These are phyloP conservation scores for Psylliodes chrysocephalus DNA, from an alignment of 2,888 invertebrate species.

Conservation along the genomic window DNA sequence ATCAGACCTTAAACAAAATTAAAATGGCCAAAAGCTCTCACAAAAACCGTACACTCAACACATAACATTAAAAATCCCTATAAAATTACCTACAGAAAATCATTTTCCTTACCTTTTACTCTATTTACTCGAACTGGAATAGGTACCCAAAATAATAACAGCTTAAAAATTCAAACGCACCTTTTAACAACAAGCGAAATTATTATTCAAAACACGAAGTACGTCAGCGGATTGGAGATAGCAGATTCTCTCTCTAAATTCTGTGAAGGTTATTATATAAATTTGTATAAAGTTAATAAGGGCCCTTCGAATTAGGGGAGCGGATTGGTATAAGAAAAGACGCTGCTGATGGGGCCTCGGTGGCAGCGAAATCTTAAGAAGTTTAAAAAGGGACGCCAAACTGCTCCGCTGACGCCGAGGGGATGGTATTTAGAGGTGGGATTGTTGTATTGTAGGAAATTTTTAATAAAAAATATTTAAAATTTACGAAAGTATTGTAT, in stretches of 20 bases:
- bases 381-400: slow-evolving; percentile 36
- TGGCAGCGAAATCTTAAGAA: slow-evolving; percentile 36
- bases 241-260: slow-evolving; percentile 37
- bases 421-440: slow-evolving; percentile 20
- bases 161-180: background rate
- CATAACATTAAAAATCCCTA: background rate
- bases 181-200: slow-evolving; percentile 7
- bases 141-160: no score
- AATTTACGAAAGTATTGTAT: no score
- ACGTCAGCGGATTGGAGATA: slow-evolving; percentile 30
- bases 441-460: no score
- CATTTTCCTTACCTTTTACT: background rate
- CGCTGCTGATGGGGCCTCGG: slow-evolving; percentile 18
- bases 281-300: slow-evolving; percentile 47
- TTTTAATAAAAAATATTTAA: no score
- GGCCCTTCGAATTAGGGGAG: slow-evolving; percentile 37
- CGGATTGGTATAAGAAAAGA: slow-evolving; percentile 22
- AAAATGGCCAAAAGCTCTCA: background rate
- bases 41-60: no score
- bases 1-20: no score
- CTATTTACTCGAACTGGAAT: background rate
- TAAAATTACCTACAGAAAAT: background rate
- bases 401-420: slow-evolving; percentile 36
- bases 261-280: slow-evolving; percentile 42
- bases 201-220: slow-evolving; percentile 38